phyloP scores from a whole-genome alignment of 37 sponge, comb jelly and placozoan genomes.

The Bolinopsis microptera region DNA sequence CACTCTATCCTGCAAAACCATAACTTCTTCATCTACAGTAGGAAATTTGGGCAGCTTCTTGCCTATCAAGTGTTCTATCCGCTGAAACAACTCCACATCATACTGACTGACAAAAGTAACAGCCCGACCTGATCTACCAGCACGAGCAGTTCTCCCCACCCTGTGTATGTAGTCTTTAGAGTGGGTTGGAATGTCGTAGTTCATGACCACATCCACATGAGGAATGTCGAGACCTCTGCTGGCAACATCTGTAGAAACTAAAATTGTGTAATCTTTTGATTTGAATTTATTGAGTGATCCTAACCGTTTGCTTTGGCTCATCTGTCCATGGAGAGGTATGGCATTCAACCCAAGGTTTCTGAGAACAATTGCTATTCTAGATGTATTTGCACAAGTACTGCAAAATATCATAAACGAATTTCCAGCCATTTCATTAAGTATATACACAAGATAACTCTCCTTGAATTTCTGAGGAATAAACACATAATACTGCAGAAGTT shows the following conservation, averaged over 20 bases:
- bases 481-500: conserved; percentile 90
- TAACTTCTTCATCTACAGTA: conserved; percentile 91
- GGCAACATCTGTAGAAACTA: conserved; percentile 97
- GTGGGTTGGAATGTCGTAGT: conserved; percentile 98
- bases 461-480: conserved; percentile 96
- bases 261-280: conserved; percentile 79
- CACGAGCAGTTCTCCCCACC: conserved; percentile 96
- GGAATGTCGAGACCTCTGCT: conserved; percentile 98
- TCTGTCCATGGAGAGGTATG: conserved; percentile 95
- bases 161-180: conserved; percentile 99
- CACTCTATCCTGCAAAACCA: conserved; percentile 90
- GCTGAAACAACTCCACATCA: conserved; percentile 95
- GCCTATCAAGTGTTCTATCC: conserved; percentile 93
- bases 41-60: conserved; percentile 88
- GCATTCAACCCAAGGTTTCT: conserved; percentile 90
- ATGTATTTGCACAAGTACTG: conserved; percentile 91
- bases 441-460: conserved; percentile 95
- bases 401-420: conserved; percentile 99
- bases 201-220: conserved; percentile 97
- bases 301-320: conserved; percentile 85
- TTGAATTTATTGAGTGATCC: conserved; percentile 98
- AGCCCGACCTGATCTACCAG: conserved; percentile 88
- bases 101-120: conserved; percentile 99
- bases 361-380: conserved; percentile 83
- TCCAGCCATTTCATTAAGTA: conserved; percentile 95